Percentiles rank a stretch among this genome's conserved stretches.
Evolutionary conservation across 1,140 invertebrate genomes (phyloP).

Genomic region (Phthorimaea operculella): DNA sequence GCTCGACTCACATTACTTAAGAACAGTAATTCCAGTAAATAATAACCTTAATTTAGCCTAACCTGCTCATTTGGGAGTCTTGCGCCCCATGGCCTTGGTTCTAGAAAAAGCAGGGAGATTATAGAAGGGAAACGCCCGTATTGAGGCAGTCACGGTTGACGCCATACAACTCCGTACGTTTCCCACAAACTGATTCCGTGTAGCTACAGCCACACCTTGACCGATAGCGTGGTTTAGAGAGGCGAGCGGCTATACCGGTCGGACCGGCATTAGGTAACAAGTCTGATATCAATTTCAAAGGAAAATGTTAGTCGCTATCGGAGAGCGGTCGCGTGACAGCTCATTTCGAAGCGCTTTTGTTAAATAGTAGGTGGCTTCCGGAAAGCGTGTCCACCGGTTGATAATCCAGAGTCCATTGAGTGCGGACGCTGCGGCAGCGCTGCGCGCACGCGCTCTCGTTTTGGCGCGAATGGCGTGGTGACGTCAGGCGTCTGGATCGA

Average conservation of each 20-base stretch:
- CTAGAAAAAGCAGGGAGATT: slow-evolving; percentile 65
- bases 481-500: slow-evolving; percentile 66
- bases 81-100: slow-evolving; percentile 48
- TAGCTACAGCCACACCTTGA: slow-evolving; percentile 11
- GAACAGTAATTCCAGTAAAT: slow-evolving; percentile 8
- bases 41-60: slow-evolving; percentile 6
- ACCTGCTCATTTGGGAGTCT: slow-evolving; percentile 64
- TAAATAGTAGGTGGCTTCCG: slow-evolving; percentile 29
- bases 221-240: slow-evolving; percentile 7
- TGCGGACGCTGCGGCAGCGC: slow-evolving; percentile 57
- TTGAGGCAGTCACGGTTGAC: slow-evolving; percentile 62
- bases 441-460: slow-evolving; percentile 59
- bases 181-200: slow-evolving; percentile 32
- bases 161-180: slow-evolving; percentile 63
- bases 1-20: slow-evolving; percentile 22
- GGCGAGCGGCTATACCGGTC: slow-evolving; percentile 1
- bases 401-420: slow-evolving; percentile 58
- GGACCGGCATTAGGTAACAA: slow-evolving; percentile 3
- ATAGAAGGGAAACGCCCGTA: slow-evolving; percentile 58
- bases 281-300: slow-evolving; percentile 12
- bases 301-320: slow-evolving; percentile 17
- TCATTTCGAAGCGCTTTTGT: slow-evolving; percentile 31
- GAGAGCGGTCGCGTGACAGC: slow-evolving; percentile 30
- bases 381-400: slow-evolving; percentile 50
- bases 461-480: slow-evolving; percentile 63